A percentile compares a stretch with the other conserved stretches of the same genome.
These are phyloP conservation scores for Silurus lanzhouensis DNA, from an alignment of 2,797 vertebrate species.

Conservation along the genomic window DNA sequence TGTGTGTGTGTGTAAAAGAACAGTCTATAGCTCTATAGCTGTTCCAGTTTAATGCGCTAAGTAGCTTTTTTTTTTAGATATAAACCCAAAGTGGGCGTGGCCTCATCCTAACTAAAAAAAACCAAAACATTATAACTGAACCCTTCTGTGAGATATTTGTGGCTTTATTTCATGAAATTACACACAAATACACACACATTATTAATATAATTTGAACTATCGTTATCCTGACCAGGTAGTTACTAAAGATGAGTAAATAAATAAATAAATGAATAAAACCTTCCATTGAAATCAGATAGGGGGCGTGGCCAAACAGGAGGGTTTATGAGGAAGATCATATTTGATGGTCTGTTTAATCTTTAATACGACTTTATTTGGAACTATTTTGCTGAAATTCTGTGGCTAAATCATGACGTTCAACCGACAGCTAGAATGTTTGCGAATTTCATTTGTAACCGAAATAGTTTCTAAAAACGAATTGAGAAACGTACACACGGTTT, in stretches of 20 bases:
- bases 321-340: too few species aligned
- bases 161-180: background rate
- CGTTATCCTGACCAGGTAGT: background rate
- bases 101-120: background rate
- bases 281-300: too few species aligned
- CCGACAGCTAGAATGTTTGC: too few species aligned
- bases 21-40: background rate
- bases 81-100: background rate
- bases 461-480: too few species aligned
- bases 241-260: background rate
- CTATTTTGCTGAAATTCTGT: too few species aligned
- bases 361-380: too few species aligned
- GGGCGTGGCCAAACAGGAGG: too few species aligned
- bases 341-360: too few species aligned
- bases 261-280: background rate
- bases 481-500: too few species aligned
- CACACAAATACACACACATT: background rate
- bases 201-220: background rate
- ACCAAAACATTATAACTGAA: background rate
- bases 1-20: background rate
- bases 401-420: too few species aligned
- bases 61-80: background rate
- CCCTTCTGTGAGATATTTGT: background rate
- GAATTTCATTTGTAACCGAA: too few species aligned
- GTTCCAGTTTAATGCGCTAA: background rate